A percentile compares a stretch with the other conserved stretches of the same genome.
These are phyloP conservation scores for Nasonovia ribisnigri DNA, from an alignment of 2,888 invertebrate species.

Conservation along the genomic window DNA sequence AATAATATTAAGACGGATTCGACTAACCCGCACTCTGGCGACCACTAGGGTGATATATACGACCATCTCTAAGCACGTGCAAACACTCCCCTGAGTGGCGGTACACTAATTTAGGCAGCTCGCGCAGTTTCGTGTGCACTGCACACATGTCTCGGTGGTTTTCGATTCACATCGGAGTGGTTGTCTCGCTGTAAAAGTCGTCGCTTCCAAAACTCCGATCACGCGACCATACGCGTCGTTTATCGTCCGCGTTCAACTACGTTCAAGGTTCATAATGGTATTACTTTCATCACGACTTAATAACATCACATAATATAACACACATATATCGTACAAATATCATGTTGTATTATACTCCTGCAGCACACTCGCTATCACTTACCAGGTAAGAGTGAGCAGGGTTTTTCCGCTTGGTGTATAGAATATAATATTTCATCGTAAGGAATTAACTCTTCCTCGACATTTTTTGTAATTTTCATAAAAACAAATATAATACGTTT, in stretches of 20 bases:
- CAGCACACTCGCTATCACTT: neutral
- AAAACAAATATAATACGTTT: neutral
- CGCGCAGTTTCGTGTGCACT: neutral
- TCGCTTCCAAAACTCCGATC: neutral
- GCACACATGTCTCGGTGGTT: conserved; percentile 9
- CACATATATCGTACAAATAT: neutral
- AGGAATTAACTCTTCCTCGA: neutral
- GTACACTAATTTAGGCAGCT: neutral
- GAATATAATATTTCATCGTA: neutral
- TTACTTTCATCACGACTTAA: neutral
- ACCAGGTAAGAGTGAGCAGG: neutral
- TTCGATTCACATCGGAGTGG: neutral
- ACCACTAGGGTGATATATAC: neutral
- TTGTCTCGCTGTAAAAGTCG: neutral
- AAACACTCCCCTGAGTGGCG: neutral
- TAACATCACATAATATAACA: neutral
- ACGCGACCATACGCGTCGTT: neutral
- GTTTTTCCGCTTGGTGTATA: neutral
- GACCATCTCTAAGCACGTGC: neutral
- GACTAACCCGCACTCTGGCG: neutral
- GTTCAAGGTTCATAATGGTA: neutral
- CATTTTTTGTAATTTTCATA: neutral
- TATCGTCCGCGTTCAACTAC: neutral
- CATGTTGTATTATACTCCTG: neutral
- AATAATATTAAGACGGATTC: neutral